phyloP scores from a whole-genome alignment of 2,113 vertebrate species.

The Ailuropoda melanoleuca region DNA sequence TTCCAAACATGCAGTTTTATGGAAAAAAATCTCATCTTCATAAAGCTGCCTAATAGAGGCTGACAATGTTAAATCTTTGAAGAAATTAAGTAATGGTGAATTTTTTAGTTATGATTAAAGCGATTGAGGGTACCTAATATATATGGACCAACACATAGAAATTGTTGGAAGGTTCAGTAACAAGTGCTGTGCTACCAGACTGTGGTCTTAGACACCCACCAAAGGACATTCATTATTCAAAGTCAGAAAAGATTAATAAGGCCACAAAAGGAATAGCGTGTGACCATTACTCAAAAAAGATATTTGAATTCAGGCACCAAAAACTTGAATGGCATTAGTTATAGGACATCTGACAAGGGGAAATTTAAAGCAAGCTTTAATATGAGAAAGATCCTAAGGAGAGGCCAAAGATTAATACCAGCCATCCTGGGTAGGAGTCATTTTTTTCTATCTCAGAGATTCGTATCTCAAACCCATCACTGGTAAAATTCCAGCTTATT shows the following conservation, averaged over 20 bases:
- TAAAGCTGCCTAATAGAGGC: not conserved
- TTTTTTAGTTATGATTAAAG: slow-evolving; percentile 25
- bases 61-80: not conserved
- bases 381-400: not conserved
- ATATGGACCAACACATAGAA: not conserved
- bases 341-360: not conserved
- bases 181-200: not conserved
- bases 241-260: not conserved
- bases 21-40: not conserved
- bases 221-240: not conserved
- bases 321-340: slow-evolving; percentile 8
- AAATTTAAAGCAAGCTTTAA: not conserved
- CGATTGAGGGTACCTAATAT: not conserved
- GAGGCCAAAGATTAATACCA: not conserved
- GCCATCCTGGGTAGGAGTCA: not conserved
- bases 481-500: not conserved
- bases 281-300: slow-evolving; percentile 15
- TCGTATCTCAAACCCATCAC: not conserved
- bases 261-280: not conserved
- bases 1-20: not conserved
- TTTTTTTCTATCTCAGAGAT: not conserved
- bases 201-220: not conserved
- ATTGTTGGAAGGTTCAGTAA: not conserved
- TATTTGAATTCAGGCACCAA: not conserved
- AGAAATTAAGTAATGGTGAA: not conserved